Evolutionary conservation across 2,797 vertebrate species (phyloP), one percentile per base, ranked within the genome.

Genomic region (Rhodeus uyekii): DNA sequence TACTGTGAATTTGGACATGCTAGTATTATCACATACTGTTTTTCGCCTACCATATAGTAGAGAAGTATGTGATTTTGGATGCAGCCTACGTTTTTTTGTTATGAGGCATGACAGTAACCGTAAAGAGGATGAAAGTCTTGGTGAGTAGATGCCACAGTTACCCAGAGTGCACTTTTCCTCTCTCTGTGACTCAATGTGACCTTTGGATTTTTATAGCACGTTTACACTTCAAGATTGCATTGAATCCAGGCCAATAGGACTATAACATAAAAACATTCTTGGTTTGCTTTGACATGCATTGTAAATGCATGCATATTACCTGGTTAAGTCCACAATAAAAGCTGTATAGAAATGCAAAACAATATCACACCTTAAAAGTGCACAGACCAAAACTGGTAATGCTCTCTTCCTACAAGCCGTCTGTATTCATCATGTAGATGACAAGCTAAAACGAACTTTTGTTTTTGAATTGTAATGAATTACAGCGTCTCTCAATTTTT

Each of bases 181-280:
- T 63, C 29, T 19, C 27, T 50, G 36, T 80, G 78, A 60, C 69
- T 80, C 42, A 36, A 29, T 72, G 8, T 27, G 44, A 63, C 53
- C 68, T 46, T 46, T 38, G 68, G 22, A 38, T 48, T 80, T 22
- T 72, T 72, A 32, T 9, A 60, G 24, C 14, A 69, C 6, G n/a
- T 38, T 74, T 55, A n/a, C 24, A 9, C 55, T 27, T 32, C 38
- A 29, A 13, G 22, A 61, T 76, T 83, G 42, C 76, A 71, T 36
- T 53, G 53, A 83, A 72, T 84, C 73, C 58, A 13, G 78, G 24
- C 72, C 72, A 76, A 80, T 76, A 63, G 58, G 46, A 65, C 74
- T 50, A 71, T n/a, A 32, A 44, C 34, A 50, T 34, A 63, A 76
- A 42, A 76, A 63, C 29, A 63, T 44, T 6, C 16, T 44, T 73